Evolutionary conservation across 2,888 invertebrate genomes (phyloP), one percentile per base, ranked within the genome.

Genomic region (Pandemis heparana): DNA sequence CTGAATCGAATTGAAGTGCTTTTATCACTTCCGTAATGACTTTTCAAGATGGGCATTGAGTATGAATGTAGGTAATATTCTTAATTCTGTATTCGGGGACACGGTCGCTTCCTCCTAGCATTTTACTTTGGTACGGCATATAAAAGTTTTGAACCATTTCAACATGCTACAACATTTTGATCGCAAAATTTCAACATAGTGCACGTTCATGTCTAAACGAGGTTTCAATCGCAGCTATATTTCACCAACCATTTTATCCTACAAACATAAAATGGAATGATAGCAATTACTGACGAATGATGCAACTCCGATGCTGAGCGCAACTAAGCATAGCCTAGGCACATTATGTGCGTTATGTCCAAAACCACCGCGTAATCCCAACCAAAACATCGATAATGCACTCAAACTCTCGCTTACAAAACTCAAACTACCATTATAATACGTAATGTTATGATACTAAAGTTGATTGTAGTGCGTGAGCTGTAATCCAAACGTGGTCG

Each of bases 281-380:
- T 70, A 65, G 69, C 65, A 70, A 65, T 74, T 70, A 74, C 65
- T 16, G 53, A 41, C 32, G 16, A 46, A 6, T 74, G 74, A 61
- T 74, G 74, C 65, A 74, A 74, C 43, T 48, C 38, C 7, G 53
- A 72, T 72, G 68, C 59, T 48, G 61, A 41, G 41, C 66, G 71
- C 71, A 43, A 65, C 51, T 41, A 53, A 64, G 64, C 74, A 64
- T 41, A 38, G 59, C 41, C 38, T 51, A 39, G 38, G 43, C 67
- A 59, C 61, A 71, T 69, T 70, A 65, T 70, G 65, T 74, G 53
- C 65, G 43, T 43, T 69, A 74, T 74, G 65, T 14, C 64, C 74
- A 14, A 61, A 70, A 65, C 38, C 61, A 56, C 56, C 51, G 60
- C 65, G 65, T 65, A 74, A 74, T 74, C 51, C 51, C 32, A 10